Evolutionary conservation across 1,140 invertebrate species (phyloP).

Genomic region (Octopus bimaculoides): DNA sequence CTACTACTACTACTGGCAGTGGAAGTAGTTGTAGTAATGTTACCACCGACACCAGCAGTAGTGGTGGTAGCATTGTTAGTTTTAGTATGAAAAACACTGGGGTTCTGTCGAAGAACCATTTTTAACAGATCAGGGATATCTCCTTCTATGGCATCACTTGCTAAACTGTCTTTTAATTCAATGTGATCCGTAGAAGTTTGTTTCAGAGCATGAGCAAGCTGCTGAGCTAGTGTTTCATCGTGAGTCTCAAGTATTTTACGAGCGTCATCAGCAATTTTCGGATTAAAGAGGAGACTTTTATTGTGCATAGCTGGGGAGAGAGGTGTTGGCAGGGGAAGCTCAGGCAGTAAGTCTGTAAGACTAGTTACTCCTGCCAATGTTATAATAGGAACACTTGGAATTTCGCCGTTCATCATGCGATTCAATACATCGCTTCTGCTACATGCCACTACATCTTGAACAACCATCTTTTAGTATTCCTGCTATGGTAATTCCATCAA

Average conservation of each 20-base stretch:
- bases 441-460: conserved; percentile 6
- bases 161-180: conserved; percentile 82
- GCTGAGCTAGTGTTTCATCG: conserved; percentile 75
- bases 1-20: background rate
- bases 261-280: conserved; percentile 89
- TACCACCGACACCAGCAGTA: background rate
- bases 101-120: conserved; percentile 76
- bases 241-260: conserved; percentile 78
- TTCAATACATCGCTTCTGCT: conserved; percentile 6
- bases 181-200: conserved; percentile 89
- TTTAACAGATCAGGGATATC: conserved; percentile 75
- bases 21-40: background rate
- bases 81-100: conserved; percentile 68
- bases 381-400: conserved; percentile 94
- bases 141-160: conserved; percentile 70
- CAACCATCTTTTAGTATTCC: conserved; percentile 8
- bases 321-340: conserved; percentile 87
- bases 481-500: background rate
- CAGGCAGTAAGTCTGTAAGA: conserved; percentile 89
- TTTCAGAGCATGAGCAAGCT: conserved; percentile 79
- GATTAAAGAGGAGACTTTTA: conserved; percentile 83
- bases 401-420: conserved; percentile 82
- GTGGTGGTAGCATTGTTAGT: conserved; percentile 9
- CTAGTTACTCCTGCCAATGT: conserved; percentile 95
- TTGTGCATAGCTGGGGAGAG: conserved; percentile 83